Base-by-base conservation (phyloP, 2,113 vertebrate species). In the Sminthopsis crassicaudata region DNA sequence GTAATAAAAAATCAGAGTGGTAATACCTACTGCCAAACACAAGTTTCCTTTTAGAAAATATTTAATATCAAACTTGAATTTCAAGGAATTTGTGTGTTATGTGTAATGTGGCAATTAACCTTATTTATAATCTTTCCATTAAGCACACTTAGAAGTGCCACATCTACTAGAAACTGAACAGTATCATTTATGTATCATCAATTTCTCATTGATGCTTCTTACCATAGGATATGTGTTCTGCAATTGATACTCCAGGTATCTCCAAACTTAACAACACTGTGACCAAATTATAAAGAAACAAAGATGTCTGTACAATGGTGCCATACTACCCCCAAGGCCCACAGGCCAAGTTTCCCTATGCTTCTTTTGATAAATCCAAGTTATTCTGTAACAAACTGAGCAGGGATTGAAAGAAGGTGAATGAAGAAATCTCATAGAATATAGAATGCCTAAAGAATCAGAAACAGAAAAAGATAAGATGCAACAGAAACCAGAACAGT, bases 41-140 rank as follows among this genome's bases (percentile, higher is more conserved):
- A 60, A 60, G 57, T 60, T 60, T 30, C 57, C 57, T 30, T 60
- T 60, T 12, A 94, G n/a, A 92, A 89, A 89, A 52, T 92, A 57
- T 52, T 92, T 94, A 52, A 60, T 90, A 46, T 60, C 53, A 94
- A 90, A 19, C 48, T 92, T 54, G 91, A 25, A 94, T 53, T 90
- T 90, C 25, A 51, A 92, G 46, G 8, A 60, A 94, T 89, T 57
- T 92, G 48, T 48, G 0, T 91, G 22, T n/a, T 53, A 22, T 7
- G 27, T n/a, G 53, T 22, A 26, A 53, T 0, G 46, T 48, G n/a
- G 27, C 25, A 7, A 91, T 24, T 14, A 53, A n/a, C 46, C 26
- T 51, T 94, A 92, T 60, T 55, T 60, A 89, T 30, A 94, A 91
- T 89, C 60, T 91, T 91, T 46, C 90, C 55, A 42, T 55, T 27